Evolutionary conservation across 2,797 vertebrate species (phyloP).

Genomic region (Pseudomugil tenellus): DNA sequence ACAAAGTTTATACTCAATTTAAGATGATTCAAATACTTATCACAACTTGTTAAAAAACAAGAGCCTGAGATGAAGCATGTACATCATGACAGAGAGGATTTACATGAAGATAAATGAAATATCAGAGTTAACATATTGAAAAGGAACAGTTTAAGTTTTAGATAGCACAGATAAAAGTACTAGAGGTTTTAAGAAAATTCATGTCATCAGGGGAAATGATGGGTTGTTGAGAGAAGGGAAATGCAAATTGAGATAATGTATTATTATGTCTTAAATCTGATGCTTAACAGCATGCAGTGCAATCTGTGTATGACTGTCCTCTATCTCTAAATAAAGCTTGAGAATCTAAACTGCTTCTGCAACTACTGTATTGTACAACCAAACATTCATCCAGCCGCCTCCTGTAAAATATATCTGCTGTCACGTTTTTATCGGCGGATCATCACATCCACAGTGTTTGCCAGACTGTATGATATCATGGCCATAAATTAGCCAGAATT

Average conservation of each 20-base stretch:
- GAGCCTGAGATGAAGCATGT: slow-evolving; percentile 51
- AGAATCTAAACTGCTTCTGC: slow-evolving; percentile 44
- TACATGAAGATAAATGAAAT: slow-evolving; percentile 16
- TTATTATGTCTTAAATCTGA: not conserved
- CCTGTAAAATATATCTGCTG: slow-evolving; percentile 66
- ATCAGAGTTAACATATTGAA: slow-evolving; percentile 15
- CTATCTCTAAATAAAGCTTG: slow-evolving; percentile 20
- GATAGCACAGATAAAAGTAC: not conserved
- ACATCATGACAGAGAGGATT: slow-evolving; percentile 24
- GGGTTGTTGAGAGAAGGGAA: not conserved
- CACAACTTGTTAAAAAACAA: slow-evolving; percentile 56
- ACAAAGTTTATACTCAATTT: slow-evolving; percentile 48
- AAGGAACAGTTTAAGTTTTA: slow-evolving; percentile 1
- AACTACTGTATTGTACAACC: slow-evolving; percentile 52
- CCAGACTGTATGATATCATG: slow-evolving; percentile 73
- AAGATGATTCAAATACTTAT: slow-evolving; percentile 68
- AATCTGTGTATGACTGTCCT: slow-evolving; percentile 20
- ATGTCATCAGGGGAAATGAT: not conserved
- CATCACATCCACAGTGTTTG: slow-evolving; percentile 38
- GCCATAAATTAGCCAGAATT: slow-evolving; percentile 62
- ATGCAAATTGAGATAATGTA: not conserved
- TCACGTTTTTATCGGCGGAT: slow-evolving; percentile 59
- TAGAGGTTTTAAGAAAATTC: slow-evolving; percentile 8
- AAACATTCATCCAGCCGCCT: slow-evolving; percentile 44
- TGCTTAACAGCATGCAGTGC: not conserved